Base-by-base conservation (phyloP, 2,797 vertebrate genomes). In the Morus bassanus region DNA sequence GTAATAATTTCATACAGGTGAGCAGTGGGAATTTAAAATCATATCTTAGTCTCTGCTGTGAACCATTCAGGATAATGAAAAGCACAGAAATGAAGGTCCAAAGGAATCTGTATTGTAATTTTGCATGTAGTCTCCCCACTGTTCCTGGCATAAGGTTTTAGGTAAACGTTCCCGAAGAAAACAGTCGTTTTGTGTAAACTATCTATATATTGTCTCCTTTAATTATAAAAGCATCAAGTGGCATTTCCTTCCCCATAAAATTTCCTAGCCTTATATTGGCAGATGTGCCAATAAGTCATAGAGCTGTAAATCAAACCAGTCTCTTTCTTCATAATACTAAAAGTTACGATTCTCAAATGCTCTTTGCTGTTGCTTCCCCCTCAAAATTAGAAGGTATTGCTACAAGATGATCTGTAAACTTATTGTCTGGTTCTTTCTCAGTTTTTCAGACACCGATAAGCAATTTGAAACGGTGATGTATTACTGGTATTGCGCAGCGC, bases 391-490 rank as follows among this genome's bases (percentile, higher is more conserved):
- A 43, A 56, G 56, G 9, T 31, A 10, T 23, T 54, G 54, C 50
- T 75, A 45, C 30, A 30, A 17, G 8, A 21, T 25, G 33, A 6
- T 10, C 4, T 0, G 0, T 33, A 11, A 67, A 18, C n/a, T 9
- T 31, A 0, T 5, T 27, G 45, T 72, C 7, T 51, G 9, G 25
- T 13, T 74, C 37, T 65, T 35, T 56, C 16, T 16, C 35, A 10
- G 0, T 28, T 51, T 83, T 68, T 41, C 18, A 59, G 75, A 9
- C 15, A 1, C 59, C 2, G 25, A 22, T 50, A 57, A 86, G 69
- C 35, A 24, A 3, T 43, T 39, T 7, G 61, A 27, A 48, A 6
- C 0, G 23, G 50, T 43, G 64, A 13, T 56, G 60, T 54, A 12
- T 65, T 43, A 6, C 30, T 39, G n/a, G 67, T 48, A 4, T 39